A percentile compares a stretch with the other conserved stretches of the same genome.
Evolutionary conservation across 2,888 invertebrate genomes (phyloP).

Genomic region (Cinara cedri): DNA sequence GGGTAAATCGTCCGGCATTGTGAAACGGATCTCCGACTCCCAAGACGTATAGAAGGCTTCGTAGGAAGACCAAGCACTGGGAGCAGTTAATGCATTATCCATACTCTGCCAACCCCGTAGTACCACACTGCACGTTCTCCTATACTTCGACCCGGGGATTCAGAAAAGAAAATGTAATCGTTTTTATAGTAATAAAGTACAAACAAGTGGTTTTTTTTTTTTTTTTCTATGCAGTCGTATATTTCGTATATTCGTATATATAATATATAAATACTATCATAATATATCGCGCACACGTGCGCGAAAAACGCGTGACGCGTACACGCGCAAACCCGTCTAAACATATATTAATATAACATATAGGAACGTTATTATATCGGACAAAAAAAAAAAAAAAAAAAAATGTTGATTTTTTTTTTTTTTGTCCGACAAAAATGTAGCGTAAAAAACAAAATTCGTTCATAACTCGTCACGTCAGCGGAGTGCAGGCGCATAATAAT

Average conservation of each 20-base stretch:
- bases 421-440: neutral
- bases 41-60: too few species aligned
- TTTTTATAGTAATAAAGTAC: too few species aligned
- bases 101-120: too few species aligned
- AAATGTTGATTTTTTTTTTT: neutral
- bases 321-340: neutral
- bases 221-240: conserved; percentile 20
- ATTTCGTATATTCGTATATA: neutral
- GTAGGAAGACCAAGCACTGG: too few species aligned
- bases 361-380: neutral
- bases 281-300: neutral
- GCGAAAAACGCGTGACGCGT: neutral
- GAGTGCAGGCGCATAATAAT: neutral
- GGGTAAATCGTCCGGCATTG: too few species aligned
- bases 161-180: too few species aligned
- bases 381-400: neutral
- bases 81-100: too few species aligned
- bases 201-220: neutral
- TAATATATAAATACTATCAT: conserved; percentile 1
- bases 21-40: too few species aligned
- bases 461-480: neutral
- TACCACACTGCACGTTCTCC: too few species aligned
- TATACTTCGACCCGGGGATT: too few species aligned
- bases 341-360: neutral
- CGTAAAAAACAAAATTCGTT: neutral